Conservation (phyloP, 2,113 vertebrate genomes). For the Cyphomyrus discorhynchus region DNA sequence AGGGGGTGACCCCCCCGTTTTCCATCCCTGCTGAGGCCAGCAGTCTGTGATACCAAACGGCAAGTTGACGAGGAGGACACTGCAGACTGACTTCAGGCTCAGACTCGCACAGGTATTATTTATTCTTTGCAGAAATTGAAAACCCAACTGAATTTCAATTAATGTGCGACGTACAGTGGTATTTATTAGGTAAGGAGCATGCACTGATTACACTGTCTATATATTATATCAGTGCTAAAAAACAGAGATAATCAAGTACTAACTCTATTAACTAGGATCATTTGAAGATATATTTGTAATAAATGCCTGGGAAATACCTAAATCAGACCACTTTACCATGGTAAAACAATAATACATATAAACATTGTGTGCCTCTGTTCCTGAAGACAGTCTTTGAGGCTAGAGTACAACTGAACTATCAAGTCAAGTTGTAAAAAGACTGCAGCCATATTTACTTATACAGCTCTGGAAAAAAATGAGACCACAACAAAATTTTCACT, state of each 20-base stretch:
- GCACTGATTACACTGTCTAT: too few species aligned
- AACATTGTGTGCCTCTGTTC: background rate
- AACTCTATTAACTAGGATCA: background rate
- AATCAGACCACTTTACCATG: background rate
- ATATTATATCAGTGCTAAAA: background rate
- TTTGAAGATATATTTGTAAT: background rate
- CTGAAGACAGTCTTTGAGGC: background rate
- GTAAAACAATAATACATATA: background rate
- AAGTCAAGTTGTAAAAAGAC: background rate
- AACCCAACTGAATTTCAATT: background rate
- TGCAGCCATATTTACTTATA: background rate
- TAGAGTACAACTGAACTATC: background rate
- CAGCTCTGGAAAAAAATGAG: too few species aligned
- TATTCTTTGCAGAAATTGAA: background rate
- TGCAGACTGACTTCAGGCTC: background rate
- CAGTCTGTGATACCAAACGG: background rate
- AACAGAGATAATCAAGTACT: background rate
- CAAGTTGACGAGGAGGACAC: background rate
- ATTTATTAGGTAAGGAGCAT: too few species aligned
- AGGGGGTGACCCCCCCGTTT: background rate
- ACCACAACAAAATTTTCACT: too few species aligned
- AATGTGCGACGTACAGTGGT: background rate
- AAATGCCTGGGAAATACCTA: background rate
- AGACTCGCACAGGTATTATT: background rate
- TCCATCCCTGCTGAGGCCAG: background rate